Base-by-base conservation (phyloP, 2,113 vertebrate genomes). In the Macroglossus sobrinus region DNA sequence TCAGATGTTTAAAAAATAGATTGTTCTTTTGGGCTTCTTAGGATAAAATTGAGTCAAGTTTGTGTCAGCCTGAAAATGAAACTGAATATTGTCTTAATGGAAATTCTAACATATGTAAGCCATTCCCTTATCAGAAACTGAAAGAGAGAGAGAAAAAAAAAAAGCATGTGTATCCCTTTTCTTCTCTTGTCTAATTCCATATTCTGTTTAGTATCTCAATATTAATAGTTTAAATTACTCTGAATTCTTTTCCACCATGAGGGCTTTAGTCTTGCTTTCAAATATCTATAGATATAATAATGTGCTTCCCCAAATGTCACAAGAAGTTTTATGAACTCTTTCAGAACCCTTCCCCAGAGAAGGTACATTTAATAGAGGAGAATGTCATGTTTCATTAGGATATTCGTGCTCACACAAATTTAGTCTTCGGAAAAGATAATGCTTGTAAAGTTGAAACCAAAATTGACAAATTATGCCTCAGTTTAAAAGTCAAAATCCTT, bases 301-400 rank as follows among this genome's bases (percentile, higher is more conserved):
- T 71, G 71, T 47, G 38, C 91, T 84, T 96, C 91, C 86, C 91
- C 93, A 75, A 92, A 89, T 69, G 89, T 92, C 91, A 72, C 16
- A 72, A 94, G 95, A 86, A 92, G 93, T 97, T 97, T 97, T 97
- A 97, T 94, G 97, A 97, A 97, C 96, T 96, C 96, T 92, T 95
- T 96, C 81, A 97, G 93, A 84, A 61, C 69, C 80, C 78, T 95
- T 97, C 98, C 97, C 97, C 7, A 14, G 97, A 97, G 97, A 98
- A 97, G 94, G 92, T 95, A 50, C 84, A 78, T 93, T 96, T 97
- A 96, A 97, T 96, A 98, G 94, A 97, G 21, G 57, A 93, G 97
- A 96, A 97, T 95, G 95, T 98, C 97, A 93, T 92, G 95, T 98
- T 98, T 97, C 97, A 98, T 98, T 98, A 98, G 97, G 63, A 82